Base-by-base conservation (phyloP, 2,797 vertebrate species). In the Pempheris klunzingeri region DNA sequence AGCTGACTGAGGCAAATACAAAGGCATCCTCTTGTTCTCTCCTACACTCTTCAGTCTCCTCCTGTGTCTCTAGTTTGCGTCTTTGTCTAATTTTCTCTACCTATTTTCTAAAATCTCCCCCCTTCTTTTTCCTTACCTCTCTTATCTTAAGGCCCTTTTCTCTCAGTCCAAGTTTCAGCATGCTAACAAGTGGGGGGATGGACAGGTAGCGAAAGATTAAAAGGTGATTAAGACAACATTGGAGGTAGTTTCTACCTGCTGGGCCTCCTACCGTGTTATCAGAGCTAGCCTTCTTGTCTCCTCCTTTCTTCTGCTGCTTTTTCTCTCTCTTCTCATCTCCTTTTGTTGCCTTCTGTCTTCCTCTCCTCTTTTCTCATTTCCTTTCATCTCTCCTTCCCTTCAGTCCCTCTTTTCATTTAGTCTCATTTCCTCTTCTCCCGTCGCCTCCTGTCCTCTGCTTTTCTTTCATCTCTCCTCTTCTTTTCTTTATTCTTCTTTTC, bases 191-290 rank as follows among this genome's bases (percentile, higher is more conserved):
- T 76, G 26, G 41, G 26, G 0, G 36, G 7, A 46, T 24, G n/a
- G 32, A n/a, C n/a, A n/a, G 28, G 7, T 30, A 4, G 47, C 57
- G 64, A 28, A 41, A 77, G 77, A 78, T 72, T 82, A 82, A 83
- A 70, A 81, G 83, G 81, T 87, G 84, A 91, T 87, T 81, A 81
- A 73, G 64, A 81, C 58, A 77, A 71, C 74, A 62, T 47, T 83
- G 77, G 50, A 78, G 64, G 76, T 68, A 59, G 77, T 70, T 77
- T 74, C 32, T 77, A 82, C 82, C 80, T 86, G 78, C 80, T 83
- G 80, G 53, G 67, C 60, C 36, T 77, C 83, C 78, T 70, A 73
- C 47, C 81, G 83, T 13, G 59, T 75, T 80, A 62, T 85, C 76
- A 82, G 55, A 77, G 61, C 60, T 20, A 28, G 32, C 58, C 65